phyloP scores from a whole-genome alignment of 1,140 invertebrate genomes.

The Rhopalosiphum padi region DNA sequence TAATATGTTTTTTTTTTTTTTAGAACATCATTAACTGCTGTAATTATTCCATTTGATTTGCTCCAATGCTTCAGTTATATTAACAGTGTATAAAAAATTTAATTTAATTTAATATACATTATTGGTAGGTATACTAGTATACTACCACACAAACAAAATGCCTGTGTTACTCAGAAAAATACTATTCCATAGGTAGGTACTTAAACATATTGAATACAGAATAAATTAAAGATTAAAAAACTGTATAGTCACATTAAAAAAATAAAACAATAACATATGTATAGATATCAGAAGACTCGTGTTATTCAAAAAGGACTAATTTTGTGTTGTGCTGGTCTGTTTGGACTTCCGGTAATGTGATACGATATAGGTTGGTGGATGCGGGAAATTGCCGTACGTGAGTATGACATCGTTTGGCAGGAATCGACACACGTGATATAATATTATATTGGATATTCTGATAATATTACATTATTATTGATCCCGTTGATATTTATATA shows the following conservation, averaged over 20 bases:
- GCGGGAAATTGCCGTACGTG: background rate
- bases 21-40: background rate
- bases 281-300: too few relatives aligned
- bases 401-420: background rate
- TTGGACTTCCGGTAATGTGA: background rate
- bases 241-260: too few relatives aligned
- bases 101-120: background rate
- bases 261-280: too few relatives aligned
- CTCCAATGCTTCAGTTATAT: background rate
- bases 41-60: background rate
- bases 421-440: background rate
- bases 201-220: too few relatives aligned
- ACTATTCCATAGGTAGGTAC: too few relatives aligned
- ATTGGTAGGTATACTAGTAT: too few relatives aligned
- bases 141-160: too few relatives aligned
- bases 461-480: background rate
- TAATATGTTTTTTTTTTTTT: background rate
- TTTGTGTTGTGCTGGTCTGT: background rate
- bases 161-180: too few relatives aligned
- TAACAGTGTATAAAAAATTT: background rate
- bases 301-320: background rate
- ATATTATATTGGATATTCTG: background rate
- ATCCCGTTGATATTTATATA: background rate
- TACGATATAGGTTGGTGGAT: too few relatives aligned
- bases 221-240: background rate